Evolutionary conservation across 2,888 invertebrate genomes (phyloP).

Genomic region (Dryobotodes eremita): DNA sequence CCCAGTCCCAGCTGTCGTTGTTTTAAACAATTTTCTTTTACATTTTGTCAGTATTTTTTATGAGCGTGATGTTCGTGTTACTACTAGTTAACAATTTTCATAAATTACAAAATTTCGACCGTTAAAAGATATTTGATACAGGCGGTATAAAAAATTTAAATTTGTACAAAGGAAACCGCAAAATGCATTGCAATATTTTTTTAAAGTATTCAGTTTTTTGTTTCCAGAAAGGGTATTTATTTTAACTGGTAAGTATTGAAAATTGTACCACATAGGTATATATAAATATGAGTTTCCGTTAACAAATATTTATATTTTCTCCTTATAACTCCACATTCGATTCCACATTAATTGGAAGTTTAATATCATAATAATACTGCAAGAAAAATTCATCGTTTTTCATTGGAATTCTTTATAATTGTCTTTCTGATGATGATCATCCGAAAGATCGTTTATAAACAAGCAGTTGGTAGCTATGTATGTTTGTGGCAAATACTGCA

Average conservation of each 20-base stretch:
- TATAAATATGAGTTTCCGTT: neutral
- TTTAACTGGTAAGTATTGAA: neutral
- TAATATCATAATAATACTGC: neutral
- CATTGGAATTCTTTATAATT: neutral
- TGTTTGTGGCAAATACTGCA: too few species aligned
- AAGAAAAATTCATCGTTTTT: neutral
- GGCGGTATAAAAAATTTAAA: constrained; percentile 21
- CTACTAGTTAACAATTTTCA: constrained; percentile 68
- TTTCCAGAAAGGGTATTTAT: neutral
- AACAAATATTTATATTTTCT: neutral
- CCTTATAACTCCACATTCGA: neutral
- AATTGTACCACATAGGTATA: neutral
- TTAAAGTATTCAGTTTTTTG: neutral
- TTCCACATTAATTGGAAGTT: neutral
- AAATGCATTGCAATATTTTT: constrained; percentile 41
- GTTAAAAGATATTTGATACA: constrained; percentile 53
- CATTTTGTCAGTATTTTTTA: constrained; percentile 73
- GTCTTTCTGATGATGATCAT: neutral
- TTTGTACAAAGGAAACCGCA: constrained; percentile 18
- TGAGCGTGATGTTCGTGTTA: constrained; percentile 65
- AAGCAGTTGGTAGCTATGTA: neutral
- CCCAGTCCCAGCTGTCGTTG: constrained; percentile 74
- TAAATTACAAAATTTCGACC: constrained; percentile 55
- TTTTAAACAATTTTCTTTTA: constrained; percentile 77
- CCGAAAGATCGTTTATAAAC: neutral